Evolutionary conservation across 2,113 vertebrate species (phyloP), one percentile per base, ranked within the genome.

Genomic region (Halichoerus grypus): DNA sequence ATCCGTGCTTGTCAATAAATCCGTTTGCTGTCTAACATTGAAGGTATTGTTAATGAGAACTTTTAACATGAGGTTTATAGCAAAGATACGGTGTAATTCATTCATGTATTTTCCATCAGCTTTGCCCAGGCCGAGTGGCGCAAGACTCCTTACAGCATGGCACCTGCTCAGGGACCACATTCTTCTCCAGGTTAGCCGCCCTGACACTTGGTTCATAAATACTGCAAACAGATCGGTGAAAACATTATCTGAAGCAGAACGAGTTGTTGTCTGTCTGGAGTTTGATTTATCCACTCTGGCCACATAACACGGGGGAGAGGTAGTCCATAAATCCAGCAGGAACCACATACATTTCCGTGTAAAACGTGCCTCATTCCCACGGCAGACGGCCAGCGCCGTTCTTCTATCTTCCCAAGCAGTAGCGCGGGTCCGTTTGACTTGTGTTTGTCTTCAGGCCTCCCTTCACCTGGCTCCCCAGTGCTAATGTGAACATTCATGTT

Each of bases 221-320:
- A 79, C 4, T 39, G 42, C 42, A 88, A 57, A 61, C 57, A 79
- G 72, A 65, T 80, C 74, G 71, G 89, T 51, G 85, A 87, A 95
- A 95, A 76, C 79, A 81, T 95, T 71, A 93, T 97, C 95, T 91
- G 79, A 85, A 72, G 89, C 94, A 92, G 97, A 93, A 72, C 61
- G n/a, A 97, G 86, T 86, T 4, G 0, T n/a, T 95, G 79, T 94
- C 97, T 96, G 69, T 97, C 96, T 85, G 59, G 82, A 46, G 28
- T 98, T 84, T 94, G 97, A 98, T 98, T 98, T 98, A 98, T 96
- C 97, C 95, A 0, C 97, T 97, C 21, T 76, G 89, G 93, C 94
- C 93, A 93, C 42, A 65, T 21, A 96, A 39, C 81, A 16, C 67
- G 28, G 31, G 98, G 96, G 97, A 97, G 7, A 63, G 63, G 97